phyloP scores from a whole-genome alignment of 2,888 invertebrate genomes.

The Hemistola chrysoprasaria region DNA sequence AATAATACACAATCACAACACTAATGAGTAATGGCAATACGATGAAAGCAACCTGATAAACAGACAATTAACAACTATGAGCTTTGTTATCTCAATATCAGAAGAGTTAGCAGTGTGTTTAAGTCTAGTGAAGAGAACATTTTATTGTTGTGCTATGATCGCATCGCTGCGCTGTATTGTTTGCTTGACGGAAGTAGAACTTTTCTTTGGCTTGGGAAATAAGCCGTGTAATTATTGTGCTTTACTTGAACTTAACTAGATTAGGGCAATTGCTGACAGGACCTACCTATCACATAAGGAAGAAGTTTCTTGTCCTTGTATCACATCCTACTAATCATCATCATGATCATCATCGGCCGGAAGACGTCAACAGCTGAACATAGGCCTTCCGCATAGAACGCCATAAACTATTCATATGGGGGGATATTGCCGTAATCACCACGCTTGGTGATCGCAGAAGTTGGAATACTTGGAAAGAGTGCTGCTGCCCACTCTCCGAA shows the following conservation, averaged over 20 bases:
- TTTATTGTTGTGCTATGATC: slow-evolving; percentile 31
- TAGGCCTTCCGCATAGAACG: too few species aligned
- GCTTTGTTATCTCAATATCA: slow-evolving; percentile 18
- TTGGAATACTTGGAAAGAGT: too few species aligned
- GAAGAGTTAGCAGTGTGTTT: slow-evolving; percentile 20
- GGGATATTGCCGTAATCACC: too few species aligned
- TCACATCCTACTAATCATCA: too few species aligned
- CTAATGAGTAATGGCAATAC: slow-evolving; percentile 5
- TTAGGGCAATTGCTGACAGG: slow-evolving; percentile 12
- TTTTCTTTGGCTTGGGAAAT: slow-evolving; percentile 73
- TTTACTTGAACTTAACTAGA: slow-evolving; percentile 28
- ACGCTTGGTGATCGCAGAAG: too few species aligned
- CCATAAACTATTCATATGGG: too few species aligned
- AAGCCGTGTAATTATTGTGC: slow-evolving; percentile 41
- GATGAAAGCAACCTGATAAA: slow-evolving; percentile 28
- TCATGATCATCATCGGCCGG: too few species aligned
- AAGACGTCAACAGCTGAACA: too few species aligned
- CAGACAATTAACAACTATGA: slow-evolving; percentile 27
- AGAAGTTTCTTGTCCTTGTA: too few species aligned
- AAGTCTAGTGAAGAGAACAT: slow-evolving; percentile 21
- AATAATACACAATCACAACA: background rate
- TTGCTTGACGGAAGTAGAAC: slow-evolving; percentile 51
- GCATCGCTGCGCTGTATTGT: slow-evolving; percentile 53
- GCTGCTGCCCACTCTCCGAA: too few species aligned
- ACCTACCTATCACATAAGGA: slow-evolving; percentile 3